These are phyloP conservation scores for Calameuta pallipes DNA, from an alignment of 2,888 invertebrate species.

Conservation along the genomic window DNA sequence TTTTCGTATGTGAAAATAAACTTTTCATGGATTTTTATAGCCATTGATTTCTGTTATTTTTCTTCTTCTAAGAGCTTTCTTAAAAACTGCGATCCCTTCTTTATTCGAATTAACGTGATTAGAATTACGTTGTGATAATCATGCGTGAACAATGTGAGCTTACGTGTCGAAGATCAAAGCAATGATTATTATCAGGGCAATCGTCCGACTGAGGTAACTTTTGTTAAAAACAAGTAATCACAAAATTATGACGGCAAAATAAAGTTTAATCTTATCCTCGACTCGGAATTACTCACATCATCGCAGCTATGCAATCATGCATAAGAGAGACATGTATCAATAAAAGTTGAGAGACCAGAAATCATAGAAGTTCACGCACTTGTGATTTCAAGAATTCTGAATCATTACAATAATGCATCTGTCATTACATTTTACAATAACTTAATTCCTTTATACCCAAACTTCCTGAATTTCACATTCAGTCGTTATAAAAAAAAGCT, in stretches of 20 bases:
- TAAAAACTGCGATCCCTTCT: background rate
- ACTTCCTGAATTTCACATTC: background rate
- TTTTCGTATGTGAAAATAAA: background rate
- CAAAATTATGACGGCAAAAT: background rate
- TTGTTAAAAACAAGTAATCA: background rate
- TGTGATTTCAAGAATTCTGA: background rate
- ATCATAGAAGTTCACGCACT: background rate
- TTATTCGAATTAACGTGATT: background rate
- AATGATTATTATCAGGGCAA: background rate
- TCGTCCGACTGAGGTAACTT: background rate
- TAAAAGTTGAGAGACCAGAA: background rate
- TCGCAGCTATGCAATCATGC: background rate
- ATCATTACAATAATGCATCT: background rate
- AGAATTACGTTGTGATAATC: background rate
- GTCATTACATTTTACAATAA: background rate
- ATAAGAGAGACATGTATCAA: background rate
- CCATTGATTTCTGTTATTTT: background rate
- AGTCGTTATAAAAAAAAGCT: background rate
- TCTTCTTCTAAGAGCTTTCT: background rate
- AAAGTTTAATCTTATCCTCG: background rate
- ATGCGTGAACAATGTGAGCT: background rate
- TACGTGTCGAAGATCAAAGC: background rate
- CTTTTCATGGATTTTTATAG: background rate
- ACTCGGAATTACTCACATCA: background rate
- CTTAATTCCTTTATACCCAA: background rate